A percentile compares a stretch with the other conserved stretches of the same genome.
Evolutionary conservation across 2,888 invertebrate genomes (phyloP).

Genomic region (Nebria brevicollis): DNA sequence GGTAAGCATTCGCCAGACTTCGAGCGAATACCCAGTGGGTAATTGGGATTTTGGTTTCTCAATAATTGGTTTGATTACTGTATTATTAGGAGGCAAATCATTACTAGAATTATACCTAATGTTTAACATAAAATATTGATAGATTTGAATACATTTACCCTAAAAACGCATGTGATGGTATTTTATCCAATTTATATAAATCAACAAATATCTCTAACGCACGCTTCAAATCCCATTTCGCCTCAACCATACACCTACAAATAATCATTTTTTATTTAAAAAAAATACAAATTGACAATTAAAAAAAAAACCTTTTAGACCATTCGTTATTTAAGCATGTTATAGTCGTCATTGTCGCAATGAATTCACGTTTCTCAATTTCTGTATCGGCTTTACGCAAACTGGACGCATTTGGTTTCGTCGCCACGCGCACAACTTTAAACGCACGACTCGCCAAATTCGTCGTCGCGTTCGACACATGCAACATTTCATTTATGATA

Average conservation of each 20-base stretch:
- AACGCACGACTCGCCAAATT: constrained; percentile 55
- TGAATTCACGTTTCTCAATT: constrained; percentile 55
- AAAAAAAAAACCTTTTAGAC: constrained; percentile 55
- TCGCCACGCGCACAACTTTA: constrained; percentile 51
- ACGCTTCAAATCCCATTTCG: constrained; percentile 71
- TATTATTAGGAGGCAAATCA: not conserved
- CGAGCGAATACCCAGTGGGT: not conserved
- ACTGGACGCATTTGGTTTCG: constrained; percentile 44
- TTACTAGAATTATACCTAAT: not conserved
- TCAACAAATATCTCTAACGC: constrained; percentile 64
- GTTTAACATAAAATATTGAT: not conserved
- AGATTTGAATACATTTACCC: constrained; percentile 37
- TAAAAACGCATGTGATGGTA: constrained; percentile 56
- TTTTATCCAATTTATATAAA: constrained; percentile 58
- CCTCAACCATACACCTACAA: constrained; percentile 71
- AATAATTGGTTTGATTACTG: not conserved
- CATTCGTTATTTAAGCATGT: constrained; percentile 57
- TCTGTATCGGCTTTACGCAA: constrained; percentile 50
- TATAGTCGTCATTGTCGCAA: constrained; percentile 54
- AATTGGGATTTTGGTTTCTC: not conserved
- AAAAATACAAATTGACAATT: constrained; percentile 3
- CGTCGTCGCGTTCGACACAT: constrained; percentile 65
- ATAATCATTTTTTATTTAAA: not conserved
- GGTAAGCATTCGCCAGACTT: not conserved
- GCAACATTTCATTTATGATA: constrained; percentile 75